These are phyloP conservation scores for Telmatherina bonti DNA, from an alignment of 2,797 vertebrate genomes.

Conservation along the genomic window DNA sequence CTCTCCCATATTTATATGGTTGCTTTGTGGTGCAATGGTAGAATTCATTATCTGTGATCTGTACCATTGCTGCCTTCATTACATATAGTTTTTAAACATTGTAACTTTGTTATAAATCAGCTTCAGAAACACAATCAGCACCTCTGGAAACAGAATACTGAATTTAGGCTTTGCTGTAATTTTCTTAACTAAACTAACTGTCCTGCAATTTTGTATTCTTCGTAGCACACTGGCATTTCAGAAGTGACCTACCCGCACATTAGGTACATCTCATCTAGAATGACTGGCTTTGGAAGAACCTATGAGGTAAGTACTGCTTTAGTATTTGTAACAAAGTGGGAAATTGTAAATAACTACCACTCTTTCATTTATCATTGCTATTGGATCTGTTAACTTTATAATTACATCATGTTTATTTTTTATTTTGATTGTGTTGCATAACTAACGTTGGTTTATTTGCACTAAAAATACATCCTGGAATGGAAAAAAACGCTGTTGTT, in stretches of 20 bases:
- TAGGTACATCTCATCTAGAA: conserved; percentile 99
- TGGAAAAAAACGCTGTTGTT: background rate
- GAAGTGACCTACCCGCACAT: conserved; percentile 97
- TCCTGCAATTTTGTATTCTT: conserved; percentile 17
- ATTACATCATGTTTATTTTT: background rate
- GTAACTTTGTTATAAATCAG: conserved; percentile 4
- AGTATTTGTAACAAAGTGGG: background rate
- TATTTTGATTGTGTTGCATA: conserved; percentile 3
- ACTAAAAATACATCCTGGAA: background rate
- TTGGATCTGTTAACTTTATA: conserved; percentile 2
- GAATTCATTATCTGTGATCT: conserved; percentile 28
- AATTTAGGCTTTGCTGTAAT: background rate
- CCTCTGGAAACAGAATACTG: background rate
- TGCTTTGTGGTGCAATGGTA: conserved; percentile 19
- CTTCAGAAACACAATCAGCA: background rate
- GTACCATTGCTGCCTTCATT: conserved; percentile 26
- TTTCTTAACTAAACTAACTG: conserved; percentile 11
- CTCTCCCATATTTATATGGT: conserved; percentile 16
- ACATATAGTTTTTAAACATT: conserved; percentile 1
- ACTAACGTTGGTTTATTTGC: background rate
- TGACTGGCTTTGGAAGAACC: conserved; percentile 94
- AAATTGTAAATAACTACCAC: background rate
- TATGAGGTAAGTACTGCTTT: conserved; percentile 88
- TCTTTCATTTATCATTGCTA: conserved; percentile 2
- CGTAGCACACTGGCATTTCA: conserved; percentile 86